Base-by-base conservation (phyloP, 2,113 vertebrate genomes). In the Vimba vimba region DNA sequence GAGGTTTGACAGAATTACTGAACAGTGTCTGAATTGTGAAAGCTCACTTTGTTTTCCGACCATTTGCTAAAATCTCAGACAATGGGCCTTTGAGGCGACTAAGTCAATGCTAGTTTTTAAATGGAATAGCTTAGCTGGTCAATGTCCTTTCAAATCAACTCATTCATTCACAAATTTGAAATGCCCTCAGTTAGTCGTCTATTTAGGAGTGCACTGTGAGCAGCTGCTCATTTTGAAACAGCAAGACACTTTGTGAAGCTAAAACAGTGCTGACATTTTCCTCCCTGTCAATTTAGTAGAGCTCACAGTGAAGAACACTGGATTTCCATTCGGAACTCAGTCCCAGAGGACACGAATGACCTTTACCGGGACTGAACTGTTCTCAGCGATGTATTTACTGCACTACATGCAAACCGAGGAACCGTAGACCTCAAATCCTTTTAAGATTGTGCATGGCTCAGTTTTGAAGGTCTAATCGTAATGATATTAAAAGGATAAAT, bases 141-240 rank as follows among this genome's bases (percentile, higher is more conserved):
- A 82, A 82, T n/a, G 80, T 30, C 19, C 62, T 66, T 82, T 82
- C 21, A 82, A 21, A 69, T 82, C 19, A 11, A 82, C 80, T 82
- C 80, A 52, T 69, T 82, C 80, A 69, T 50, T 69, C 62, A 82
- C 80, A 69, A 52, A 69, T 55, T 30, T 23, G 27, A 66, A 82
- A 82, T 52, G 60, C 45, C 21, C 43, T 25, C 17, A 9, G 27
- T 82, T 81, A 30, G 36, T 4, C 4, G 17, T 66, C 59, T 47
- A 66, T 81, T 66, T 64, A 30, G 9, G 59, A 81, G 79, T 17
- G 36, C 43, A 23, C 62, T 33, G 80, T 52, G 62, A 69, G 62
- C 80, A 82, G 80, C 80, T 82, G 80, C 45, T 47, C 80, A 4
- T 55, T 69, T 36, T 50, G 21, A 69, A 82, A 69, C 43, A 52